phyloP scores from a whole-genome alignment of 2,797 vertebrate genomes.

The Lepidocolaptes lacrymiger region DNA sequence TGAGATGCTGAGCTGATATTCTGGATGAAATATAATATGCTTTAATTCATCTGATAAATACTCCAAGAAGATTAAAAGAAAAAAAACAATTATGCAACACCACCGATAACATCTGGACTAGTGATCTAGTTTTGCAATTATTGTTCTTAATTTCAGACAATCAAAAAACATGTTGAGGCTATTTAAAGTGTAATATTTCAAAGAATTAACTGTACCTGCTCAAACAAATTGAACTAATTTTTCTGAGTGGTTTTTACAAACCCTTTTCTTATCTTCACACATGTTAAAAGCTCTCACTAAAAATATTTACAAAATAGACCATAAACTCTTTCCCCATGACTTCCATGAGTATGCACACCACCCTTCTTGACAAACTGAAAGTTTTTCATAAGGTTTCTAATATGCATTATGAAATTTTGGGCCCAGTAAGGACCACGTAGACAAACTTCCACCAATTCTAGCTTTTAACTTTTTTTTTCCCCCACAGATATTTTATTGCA shows the following conservation, averaged over 20 bases:
- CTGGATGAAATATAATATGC: not conserved
- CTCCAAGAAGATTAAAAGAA: slow-evolving; percentile 6
- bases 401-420: not conserved
- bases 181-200: slow-evolving; percentile 64
- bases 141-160: slow-evolving; percentile 56
- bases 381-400: not conserved
- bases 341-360: not conserved
- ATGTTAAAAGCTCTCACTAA: slow-evolving; percentile 42
- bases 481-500: not conserved
- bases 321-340: not conserved
- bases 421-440: not conserved
- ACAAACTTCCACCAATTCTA: not conserved
- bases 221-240: slow-evolving; percentile 39
- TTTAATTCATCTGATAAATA: slow-evolving; percentile 24
- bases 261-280: slow-evolving; percentile 22
- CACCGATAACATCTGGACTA: slow-evolving; percentile 22
- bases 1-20: not conserved
- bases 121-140: slow-evolving; percentile 65
- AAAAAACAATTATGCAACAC: not conserved
- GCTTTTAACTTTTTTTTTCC: not conserved
- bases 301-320: slow-evolving; percentile 15
- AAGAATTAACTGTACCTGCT: slow-evolving; percentile 40
- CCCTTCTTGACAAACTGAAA: not conserved
- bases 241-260: not conserved
- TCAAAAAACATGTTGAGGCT: slow-evolving; percentile 47